Evolutionary conservation across 1,140 invertebrate species (phyloP).

Genomic region (Helicoverpa armigera): DNA sequence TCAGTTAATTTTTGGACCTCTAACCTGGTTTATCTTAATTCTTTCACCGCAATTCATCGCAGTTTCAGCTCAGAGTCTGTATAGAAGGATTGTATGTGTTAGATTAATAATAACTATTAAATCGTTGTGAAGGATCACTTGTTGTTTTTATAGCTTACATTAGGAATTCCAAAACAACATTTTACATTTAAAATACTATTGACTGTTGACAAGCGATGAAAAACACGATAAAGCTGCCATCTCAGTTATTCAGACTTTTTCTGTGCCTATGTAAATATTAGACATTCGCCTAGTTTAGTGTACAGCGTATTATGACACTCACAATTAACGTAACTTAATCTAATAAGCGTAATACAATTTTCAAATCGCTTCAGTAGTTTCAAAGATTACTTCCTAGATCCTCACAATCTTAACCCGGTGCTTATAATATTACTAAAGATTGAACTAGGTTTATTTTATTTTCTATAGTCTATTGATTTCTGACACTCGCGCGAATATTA

Average conservation of each 20-base stretch:
- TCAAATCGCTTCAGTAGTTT: too few relatives aligned
- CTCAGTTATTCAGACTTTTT: not conserved
- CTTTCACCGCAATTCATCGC: constrained; percentile 25
- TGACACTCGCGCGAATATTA: not conserved
- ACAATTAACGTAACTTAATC: too few relatives aligned
- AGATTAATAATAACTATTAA: not conserved
- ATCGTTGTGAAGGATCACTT: not conserved
- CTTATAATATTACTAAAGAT: too few relatives aligned
- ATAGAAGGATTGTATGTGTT: not conserved
- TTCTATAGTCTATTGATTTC: too few relatives aligned
- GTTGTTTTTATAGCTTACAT: not conserved
- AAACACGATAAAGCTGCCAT: not conserved
- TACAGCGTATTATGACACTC: too few relatives aligned
- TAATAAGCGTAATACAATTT: too few relatives aligned
- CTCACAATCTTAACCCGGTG: too few relatives aligned
- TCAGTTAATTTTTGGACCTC: constrained; percentile 17
- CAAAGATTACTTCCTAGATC: too few relatives aligned
- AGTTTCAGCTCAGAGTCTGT: not conserved
- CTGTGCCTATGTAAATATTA: not conserved
- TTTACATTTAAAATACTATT: not conserved
- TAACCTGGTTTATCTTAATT: constrained; percentile 40
- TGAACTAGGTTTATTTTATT: too few relatives aligned
- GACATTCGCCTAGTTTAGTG: too few relatives aligned
- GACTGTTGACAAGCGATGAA: not conserved
- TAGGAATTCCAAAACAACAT: constrained; percentile 10